Evolutionary conservation across 2,113 vertebrate genomes (phyloP).

Genomic region (Polyodon spathula): DNA sequence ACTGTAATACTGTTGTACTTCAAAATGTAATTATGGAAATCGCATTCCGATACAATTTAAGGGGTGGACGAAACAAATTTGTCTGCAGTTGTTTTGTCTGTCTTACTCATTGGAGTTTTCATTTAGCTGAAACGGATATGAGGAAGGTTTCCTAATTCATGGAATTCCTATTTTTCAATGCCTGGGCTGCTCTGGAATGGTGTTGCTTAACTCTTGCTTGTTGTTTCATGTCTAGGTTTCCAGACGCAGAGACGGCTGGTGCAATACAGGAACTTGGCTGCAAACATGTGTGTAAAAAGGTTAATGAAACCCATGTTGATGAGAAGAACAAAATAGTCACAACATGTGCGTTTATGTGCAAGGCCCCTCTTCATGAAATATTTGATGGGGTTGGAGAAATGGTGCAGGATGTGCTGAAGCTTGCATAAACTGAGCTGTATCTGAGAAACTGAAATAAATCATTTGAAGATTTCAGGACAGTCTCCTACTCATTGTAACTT

Average conservation of each 20-base stretch:
- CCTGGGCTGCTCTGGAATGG: neutral
- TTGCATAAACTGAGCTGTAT: conserved; percentile 35
- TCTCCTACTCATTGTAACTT: too few relatives aligned
- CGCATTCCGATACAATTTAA: too few relatives aligned
- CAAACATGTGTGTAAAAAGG: conserved; percentile 64
- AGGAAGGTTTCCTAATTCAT: too few relatives aligned
- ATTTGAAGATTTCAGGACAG: neutral
- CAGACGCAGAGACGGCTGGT: conserved; percentile 56
- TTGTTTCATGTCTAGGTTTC: conserved; percentile 53
- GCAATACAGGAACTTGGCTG: conserved; percentile 63
- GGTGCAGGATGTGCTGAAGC: conserved; percentile 62
- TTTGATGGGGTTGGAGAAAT: conserved; percentile 68
- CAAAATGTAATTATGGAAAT: too few relatives aligned
- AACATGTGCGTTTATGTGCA: conserved; percentile 75
- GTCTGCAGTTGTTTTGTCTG: too few relatives aligned
- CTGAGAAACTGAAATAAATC: neutral
- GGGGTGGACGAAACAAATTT: too few relatives aligned
- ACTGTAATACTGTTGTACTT: neutral
- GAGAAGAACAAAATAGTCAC: conserved; percentile 69
- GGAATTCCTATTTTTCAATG: too few relatives aligned
- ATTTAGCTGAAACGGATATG: too few relatives aligned
- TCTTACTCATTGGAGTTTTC: too few relatives aligned
- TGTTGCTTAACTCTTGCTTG: neutral
- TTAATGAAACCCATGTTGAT: conserved; percentile 64
- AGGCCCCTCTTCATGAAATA: conserved; percentile 62